Evolutionary conservation across 2,888 invertebrate genomes (phyloP), one percentile per base, ranked within the genome.

Genomic region (Pammene fasciana): DNA sequence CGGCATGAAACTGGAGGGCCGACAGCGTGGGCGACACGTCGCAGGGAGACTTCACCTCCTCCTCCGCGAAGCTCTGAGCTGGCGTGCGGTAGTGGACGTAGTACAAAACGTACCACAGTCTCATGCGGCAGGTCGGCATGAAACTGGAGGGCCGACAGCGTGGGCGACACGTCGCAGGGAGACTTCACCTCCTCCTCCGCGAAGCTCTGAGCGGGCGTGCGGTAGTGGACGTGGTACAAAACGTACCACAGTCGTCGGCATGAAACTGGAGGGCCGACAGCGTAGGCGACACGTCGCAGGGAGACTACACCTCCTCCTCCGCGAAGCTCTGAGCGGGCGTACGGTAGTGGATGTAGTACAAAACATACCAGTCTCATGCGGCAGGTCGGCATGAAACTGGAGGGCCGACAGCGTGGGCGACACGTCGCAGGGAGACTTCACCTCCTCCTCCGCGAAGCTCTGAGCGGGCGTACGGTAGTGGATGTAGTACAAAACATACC

Each of bases 401-500:
- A n/a, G n/a, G n/a, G n/a, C n/a, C n/a, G n/a, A n/a, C n/a, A n/a
- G n/a, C n/a, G n/a, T 96, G 7, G 97, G 96, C 57, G 95, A 95
- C 65, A 94, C 87, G 75, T 94, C 94, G n/a, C 91, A 88, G 45
- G 93, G 93, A 56, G 92, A 87, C 78, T 90, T 89, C 65, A 88
- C 87, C 70, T 94, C 94, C 72, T 94, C 94, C 76, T 95, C 95
- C 61, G 96, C 94, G 74, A 95, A 94, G 80, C 95, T 95, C 75
- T 95, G 94, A 4, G 94, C 92, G 34, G 95, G 94, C 78, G 94
- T 94, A 62, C 96, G 94, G 78, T 96, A 95, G 83, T 97, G 97
- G 76, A 97, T 97, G 85, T 97, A 97, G 85, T 96, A 97, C 0
- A 97, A n/a, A n/a, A n/a, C n/a, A n/a, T n/a, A n/a, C n/a, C n/a